Percentiles rank a stretch among this genome's conserved stretches.
Conservation (phyloP, 2,888 invertebrate species). For the Uropetala carovei region DNA sequence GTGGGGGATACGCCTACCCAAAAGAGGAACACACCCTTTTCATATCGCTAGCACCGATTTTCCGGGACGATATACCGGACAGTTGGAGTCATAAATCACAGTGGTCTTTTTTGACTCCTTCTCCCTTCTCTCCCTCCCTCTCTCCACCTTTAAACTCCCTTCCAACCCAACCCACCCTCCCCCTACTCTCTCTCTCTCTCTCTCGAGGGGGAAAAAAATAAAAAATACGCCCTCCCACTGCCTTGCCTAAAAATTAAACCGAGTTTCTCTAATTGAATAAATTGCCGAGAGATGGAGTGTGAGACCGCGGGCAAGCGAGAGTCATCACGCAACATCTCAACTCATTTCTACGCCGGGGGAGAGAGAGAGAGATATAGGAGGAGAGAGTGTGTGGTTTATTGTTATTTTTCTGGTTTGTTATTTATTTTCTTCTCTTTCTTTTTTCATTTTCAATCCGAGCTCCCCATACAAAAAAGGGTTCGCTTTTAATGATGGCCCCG, state of each 20-base stretch:
- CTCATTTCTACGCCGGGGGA: constrained; percentile 9
- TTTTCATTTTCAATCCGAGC: constrained; percentile 54
- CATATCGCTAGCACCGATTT: constrained; percentile 57
- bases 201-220: no score
- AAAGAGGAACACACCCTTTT: constrained; percentile 60
- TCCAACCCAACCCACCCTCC: background rate
- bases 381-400: constrained; percentile 11
- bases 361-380: background rate
- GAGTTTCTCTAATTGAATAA: constrained; percentile 59
- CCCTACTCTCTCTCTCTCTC: background rate
- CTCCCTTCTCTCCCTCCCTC: background rate
- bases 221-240: background rate
- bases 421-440: background rate
- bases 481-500: constrained; percentile 48
- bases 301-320: constrained; percentile 45
- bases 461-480: constrained; percentile 15
- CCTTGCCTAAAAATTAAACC: constrained; percentile 57
- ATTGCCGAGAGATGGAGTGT: constrained; percentile 61
- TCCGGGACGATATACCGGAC: constrained; percentile 59
- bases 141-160: background rate
- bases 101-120: constrained; percentile 39
- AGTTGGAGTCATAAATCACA: constrained; percentile 62
- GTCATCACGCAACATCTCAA: constrained; percentile 63
- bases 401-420: constrained; percentile 18
- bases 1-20: constrained; percentile 52